Percentiles rank a stretch among this genome's conserved stretches.
phyloP scores from a whole-genome alignment of 2,113 vertebrate species.

The Gavia stellata region DNA sequence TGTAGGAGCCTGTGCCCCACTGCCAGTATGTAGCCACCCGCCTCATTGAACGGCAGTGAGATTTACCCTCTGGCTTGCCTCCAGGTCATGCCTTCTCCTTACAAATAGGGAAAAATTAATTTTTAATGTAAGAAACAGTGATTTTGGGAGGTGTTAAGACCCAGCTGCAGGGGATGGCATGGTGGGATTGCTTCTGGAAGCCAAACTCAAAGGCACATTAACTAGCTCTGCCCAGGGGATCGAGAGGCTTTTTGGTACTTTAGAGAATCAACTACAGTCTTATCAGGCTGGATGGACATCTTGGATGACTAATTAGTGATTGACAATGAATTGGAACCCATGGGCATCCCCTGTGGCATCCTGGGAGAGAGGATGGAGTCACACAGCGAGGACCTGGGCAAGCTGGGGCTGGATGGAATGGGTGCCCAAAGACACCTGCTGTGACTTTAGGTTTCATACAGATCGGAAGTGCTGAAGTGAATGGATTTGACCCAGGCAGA shows the following conservation, averaged over 20 bases:
- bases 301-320: neutral
- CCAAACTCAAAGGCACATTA: neutral
- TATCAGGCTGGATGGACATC: neutral
- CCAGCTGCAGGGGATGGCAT: neutral
- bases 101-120: neutral
- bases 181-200: neutral
- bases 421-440: neutral
- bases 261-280: neutral
- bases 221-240: neutral
- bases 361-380: neutral
- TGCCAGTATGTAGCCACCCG: accelerated
- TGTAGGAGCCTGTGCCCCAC: no score
- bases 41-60: accelerated
- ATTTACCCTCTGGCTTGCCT: neutral
- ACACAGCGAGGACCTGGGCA: neutral
- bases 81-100: neutral
- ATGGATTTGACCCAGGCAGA: neutral
- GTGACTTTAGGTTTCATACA: neutral
- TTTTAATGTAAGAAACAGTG: neutral
- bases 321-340: neutral
- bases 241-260: neutral
- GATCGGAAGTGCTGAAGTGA: neutral
- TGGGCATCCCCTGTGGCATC: neutral
- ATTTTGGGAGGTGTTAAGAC: neutral
- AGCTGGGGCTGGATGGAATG: neutral